Evolutionary conservation across 2,888 invertebrate genomes (phyloP).

Genomic region (Drosophila gaucha): DNA sequence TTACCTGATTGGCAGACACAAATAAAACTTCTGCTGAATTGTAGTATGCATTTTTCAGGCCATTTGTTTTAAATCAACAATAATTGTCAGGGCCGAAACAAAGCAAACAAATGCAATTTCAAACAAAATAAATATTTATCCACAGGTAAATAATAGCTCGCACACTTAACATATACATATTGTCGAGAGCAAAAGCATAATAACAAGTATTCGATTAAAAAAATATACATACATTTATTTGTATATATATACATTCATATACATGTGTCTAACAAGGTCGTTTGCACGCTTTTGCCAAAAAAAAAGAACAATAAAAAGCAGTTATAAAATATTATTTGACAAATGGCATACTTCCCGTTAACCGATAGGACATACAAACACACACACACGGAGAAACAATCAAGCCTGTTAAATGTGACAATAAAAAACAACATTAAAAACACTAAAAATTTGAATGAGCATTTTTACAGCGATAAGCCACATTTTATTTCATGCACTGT

Average conservation of each 20-base stretch:
- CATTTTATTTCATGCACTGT: slow-evolving; percentile 13
- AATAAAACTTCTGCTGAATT: not conserved
- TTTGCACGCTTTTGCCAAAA: slow-evolving; percentile 7
- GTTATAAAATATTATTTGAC: slow-evolving; percentile 51
- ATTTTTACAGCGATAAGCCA: not conserved
- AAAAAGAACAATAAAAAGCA: slow-evolving; percentile 9
- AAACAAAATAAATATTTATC: slow-evolving; percentile 5
- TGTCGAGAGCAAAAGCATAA: not conserved
- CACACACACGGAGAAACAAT: slow-evolving; percentile 7
- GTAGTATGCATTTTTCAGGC: not conserved
- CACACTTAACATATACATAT: not conserved
- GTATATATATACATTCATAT: not conserved
- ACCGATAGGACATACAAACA: slow-evolving; percentile 4
- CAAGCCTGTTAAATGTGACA: slow-evolving; percentile 11
- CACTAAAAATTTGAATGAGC: slow-evolving; percentile 7
- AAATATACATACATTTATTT: not conserved
- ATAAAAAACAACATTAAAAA: slow-evolving; percentile 23
- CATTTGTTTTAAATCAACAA: slow-evolving; percentile 18
- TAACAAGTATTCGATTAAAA: not conserved
- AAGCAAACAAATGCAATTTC: slow-evolving; percentile 3
- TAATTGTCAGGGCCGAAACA: slow-evolving; percentile 4
- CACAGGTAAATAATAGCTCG: slow-evolving; percentile 2
- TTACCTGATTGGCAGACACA: slow-evolving; percentile 6
- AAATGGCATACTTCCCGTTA: slow-evolving; percentile 63
- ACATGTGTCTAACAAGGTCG: slow-evolving; percentile 18